These are phyloP conservation scores for Rugalucina vietnamica DNA, from an alignment of 2,888 invertebrate species.

Conservation along the genomic window DNA sequence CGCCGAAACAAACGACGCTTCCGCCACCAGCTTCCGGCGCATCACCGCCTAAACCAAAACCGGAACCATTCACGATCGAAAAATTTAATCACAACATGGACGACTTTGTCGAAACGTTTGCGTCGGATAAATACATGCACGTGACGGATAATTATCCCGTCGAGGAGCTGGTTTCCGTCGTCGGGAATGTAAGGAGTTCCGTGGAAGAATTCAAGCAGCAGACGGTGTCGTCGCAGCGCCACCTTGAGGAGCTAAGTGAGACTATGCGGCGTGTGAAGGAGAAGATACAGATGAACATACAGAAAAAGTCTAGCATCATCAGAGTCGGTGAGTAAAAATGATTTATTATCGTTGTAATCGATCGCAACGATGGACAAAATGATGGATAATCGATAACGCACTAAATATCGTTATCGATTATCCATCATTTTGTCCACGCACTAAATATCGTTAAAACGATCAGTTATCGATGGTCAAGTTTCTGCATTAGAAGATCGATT, in stretches of 20 bases:
- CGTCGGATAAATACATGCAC: conserved; percentile 63
- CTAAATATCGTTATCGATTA: too few species aligned
- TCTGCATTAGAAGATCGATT: too few species aligned
- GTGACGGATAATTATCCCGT: conserved; percentile 73
- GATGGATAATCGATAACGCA: too few species aligned
- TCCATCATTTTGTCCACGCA: too few species aligned
- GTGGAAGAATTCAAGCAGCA: conserved; percentile 74
- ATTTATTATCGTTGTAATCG: too few species aligned
- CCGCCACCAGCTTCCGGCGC: conserved; percentile 17
- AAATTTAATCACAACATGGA: conserved; percentile 68
- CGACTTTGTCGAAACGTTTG: conserved; percentile 65
- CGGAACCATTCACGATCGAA: conserved; percentile 66
- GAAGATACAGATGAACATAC: conserved; percentile 71
- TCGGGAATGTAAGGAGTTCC: conserved; percentile 64
- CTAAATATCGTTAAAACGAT: too few species aligned
- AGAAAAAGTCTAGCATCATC: conserved; percentile 68
- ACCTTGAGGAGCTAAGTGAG: conserved; percentile 68
- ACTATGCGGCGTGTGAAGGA: conserved; percentile 73
- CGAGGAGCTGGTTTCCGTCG: conserved; percentile 70
- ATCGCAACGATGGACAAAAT: too few species aligned
- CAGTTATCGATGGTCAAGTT: too few species aligned
- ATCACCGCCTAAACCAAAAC: conserved; percentile 39
- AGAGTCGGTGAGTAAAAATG: conserved; percentile 61
- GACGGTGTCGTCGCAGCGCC: conserved; percentile 66
- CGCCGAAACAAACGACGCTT: conserved; percentile 14